A percentile compares a stretch with the other conserved stretches of the same genome.
phyloP scores from a whole-genome alignment of 1,140 invertebrate species.

The Drosophila asahinai region DNA sequence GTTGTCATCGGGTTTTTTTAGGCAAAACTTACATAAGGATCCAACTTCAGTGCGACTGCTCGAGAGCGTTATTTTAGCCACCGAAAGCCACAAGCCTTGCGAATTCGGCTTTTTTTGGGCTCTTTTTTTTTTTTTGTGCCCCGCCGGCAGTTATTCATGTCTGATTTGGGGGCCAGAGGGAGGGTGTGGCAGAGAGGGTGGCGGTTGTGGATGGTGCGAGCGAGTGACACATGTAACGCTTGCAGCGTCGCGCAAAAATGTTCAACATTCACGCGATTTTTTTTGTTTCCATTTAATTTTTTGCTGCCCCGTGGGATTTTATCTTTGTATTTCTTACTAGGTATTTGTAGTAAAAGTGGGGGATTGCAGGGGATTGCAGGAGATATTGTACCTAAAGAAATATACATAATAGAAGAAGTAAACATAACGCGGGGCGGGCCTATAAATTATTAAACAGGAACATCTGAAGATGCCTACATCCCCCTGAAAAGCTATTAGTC shows the following conservation, averaged over 20 bases:
- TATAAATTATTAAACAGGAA: background rate
- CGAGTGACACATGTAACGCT: constrained; percentile 55
- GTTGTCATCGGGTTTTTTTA: constrained; percentile 1
- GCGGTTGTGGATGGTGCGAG: constrained; percentile 7
- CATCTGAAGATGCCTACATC: background rate
- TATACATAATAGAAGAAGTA: background rate
- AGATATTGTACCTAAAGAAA: constrained; percentile 3
- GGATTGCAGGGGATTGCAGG: background rate
- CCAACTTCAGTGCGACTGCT: constrained; percentile 16
- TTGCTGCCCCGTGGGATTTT: background rate
- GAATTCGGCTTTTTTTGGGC: constrained; percentile 21
- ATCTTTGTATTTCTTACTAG: constrained; percentile 21
- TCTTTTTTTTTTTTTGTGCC: constrained; percentile 12
- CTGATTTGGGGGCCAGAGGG: background rate
- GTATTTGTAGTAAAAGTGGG: background rate
- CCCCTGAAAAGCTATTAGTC: no score
- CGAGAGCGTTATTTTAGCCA: constrained; percentile 20
- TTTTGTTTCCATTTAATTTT: constrained; percentile 6
- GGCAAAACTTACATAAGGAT: constrained; percentile 35
- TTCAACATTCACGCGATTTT: constrained; percentile 42
- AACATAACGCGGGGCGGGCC: background rate
- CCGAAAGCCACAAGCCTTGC: constrained; percentile 8
- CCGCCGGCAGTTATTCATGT: constrained; percentile 23
- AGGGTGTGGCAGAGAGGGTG: constrained; percentile 8
- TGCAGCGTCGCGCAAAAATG: constrained; percentile 50